phyloP scores from a whole-genome alignment of 2,888 invertebrate genomes.

The Stenichneumon culpator region DNA sequence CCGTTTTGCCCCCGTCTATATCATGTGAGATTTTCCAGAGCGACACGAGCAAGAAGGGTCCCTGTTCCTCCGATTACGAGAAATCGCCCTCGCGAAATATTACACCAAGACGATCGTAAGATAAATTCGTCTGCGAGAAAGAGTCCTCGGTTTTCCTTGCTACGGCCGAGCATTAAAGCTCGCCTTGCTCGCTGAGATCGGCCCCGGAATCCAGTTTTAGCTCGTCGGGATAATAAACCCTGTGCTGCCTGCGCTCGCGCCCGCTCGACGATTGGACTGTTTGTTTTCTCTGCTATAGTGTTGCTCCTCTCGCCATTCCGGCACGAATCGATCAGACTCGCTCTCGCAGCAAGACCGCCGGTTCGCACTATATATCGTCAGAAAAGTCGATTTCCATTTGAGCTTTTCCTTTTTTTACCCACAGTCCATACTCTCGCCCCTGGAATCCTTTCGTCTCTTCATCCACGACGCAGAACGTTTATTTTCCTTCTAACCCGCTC shows the following conservation, averaged over 20 bases:
- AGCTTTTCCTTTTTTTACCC: conserved; percentile 12
- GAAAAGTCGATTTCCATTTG: conserved; percentile 23
- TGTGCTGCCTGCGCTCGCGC: conserved; percentile 9
- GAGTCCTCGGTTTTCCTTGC: conserved; percentile 1
- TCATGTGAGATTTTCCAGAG: neutral
- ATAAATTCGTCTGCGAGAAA: neutral
- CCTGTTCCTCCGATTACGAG: neutral
- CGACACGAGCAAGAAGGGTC: no score
- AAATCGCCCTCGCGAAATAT: neutral
- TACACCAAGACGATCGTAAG: neutral
- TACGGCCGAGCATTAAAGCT: conserved; percentile 16
- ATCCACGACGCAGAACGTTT: neutral
- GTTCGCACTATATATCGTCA: neutral
- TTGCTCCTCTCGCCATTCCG: conserved; percentile 19
- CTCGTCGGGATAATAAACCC: conserved; percentile 66
- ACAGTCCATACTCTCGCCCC: neutral
- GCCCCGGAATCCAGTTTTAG: conserved; percentile 68
- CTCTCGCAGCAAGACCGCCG: conserved; percentile 9
- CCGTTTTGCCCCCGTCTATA: neutral
- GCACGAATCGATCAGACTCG: conserved; percentile 45
- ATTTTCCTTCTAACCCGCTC: neutral
- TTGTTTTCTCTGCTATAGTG: conserved; percentile 40
- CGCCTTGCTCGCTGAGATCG: conserved; percentile 14
- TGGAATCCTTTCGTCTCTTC: neutral
- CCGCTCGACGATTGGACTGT: conserved; percentile 37